Base-by-base conservation (phyloP, 2,797 vertebrate genomes). In the Gallirallus australis region DNA sequence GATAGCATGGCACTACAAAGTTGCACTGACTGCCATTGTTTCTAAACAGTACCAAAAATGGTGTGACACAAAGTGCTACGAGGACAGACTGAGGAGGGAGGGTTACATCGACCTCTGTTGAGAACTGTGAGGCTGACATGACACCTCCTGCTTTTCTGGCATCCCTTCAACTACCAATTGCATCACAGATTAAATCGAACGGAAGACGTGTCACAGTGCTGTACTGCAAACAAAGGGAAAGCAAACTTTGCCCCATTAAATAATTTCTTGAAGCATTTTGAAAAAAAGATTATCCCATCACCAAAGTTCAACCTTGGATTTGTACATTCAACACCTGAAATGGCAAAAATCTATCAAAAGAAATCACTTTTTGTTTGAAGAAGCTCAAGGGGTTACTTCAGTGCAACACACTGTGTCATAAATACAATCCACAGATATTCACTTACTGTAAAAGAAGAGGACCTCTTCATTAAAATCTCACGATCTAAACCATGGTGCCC, bases 401-500 rank as follows among this genome's bases (percentile, higher is more conserved):
- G 72, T 86, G 73, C 89, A 91, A 77, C 64, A 82, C 61, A 59
- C 42, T 68, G 60, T 92, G 76, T 64, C 86, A 69, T n/a, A 95
- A 96, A 82, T 59, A 91, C 90, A 94, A 92, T 65, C 63, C 77
- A 90, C 60, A 76, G 94, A 94, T 85, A 84, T 90, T 54, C 90
- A 97, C 99, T 98, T 98, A 99, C 99, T 90, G 98, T 97, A 96
- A 99, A 99, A 72, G 96, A 98, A 95, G 97, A 95, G 47, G 98
- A 98, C 94, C 98, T 99, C 98, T 98, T 99, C 99, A 99, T 99
- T 96, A 99, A 98, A 95, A 99, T 97, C 93, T 99, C 98, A 97
- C 98, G 98, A 93, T 98, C 98, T 93, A 97, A 97, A 93, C 97
- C 98, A 91, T 95, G 96, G 91, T 97, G 97, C 92, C 98, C 97